These are phyloP conservation scores for Papilio xuthus DNA, from an alignment of 1,140 invertebrate species.

Conservation along the genomic window DNA sequence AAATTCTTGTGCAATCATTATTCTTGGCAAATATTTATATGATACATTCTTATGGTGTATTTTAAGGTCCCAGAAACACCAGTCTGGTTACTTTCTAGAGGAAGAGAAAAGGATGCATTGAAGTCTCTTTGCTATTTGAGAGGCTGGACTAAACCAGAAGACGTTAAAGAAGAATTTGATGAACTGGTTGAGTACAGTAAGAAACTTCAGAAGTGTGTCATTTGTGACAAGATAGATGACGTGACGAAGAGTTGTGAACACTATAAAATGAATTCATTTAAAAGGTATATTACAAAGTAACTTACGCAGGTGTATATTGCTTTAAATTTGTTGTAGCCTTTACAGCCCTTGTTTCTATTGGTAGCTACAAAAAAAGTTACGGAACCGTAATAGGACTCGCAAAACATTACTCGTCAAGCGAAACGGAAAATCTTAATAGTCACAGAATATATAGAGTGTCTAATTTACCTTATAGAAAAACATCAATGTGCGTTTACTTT, in stretches of 20 bases:
- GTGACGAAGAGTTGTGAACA: constrained; percentile 57
- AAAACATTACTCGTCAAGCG: too few relatives aligned
- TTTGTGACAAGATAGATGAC: constrained; percentile 54
- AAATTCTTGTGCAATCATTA: background rate
- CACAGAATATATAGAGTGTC: too few relatives aligned
- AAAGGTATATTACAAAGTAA: constrained; percentile 50
- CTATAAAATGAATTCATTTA: constrained; percentile 61
- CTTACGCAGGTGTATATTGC: too few relatives aligned
- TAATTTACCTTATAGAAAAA: background rate
- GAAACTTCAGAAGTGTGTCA: constrained; percentile 62
- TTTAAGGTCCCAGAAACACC: constrained; percentile 85
- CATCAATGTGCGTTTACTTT: background rate
- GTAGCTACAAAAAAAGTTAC: too few relatives aligned
- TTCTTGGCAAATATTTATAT: background rate
- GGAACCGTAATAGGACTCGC: too few relatives aligned
- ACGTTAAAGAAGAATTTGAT: constrained; percentile 78
- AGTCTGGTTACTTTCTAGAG: constrained; percentile 83
- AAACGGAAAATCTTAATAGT: too few relatives aligned
- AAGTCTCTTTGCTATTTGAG: constrained; percentile 79
- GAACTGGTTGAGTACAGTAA: constrained; percentile 67
- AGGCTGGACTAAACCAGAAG: constrained; percentile 77
- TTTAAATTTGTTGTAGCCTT: too few relatives aligned
- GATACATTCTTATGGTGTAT: background rate
- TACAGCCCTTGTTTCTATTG: too few relatives aligned
- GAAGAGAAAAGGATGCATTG: constrained; percentile 77